Evolutionary conservation across 2,888 invertebrate species (phyloP).

Genomic region (Argyresthia albistria): DNA sequence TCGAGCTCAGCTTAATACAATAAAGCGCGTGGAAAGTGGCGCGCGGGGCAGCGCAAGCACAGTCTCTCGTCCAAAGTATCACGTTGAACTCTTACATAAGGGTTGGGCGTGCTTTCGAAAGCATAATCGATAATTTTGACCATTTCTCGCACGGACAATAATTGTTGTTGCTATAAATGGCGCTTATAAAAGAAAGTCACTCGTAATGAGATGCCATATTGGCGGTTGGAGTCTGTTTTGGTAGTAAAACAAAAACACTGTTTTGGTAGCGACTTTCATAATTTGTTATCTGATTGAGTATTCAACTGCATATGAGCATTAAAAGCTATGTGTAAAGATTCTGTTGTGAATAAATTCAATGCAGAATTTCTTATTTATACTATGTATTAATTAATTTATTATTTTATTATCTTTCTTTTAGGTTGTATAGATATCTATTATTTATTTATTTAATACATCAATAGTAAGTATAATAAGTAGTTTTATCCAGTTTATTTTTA

Average conservation of each 20-base stretch:
- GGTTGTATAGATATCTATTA: no score
- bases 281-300: neutral
- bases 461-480: no score
- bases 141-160: slow-evolving; percentile 38
- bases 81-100: slow-evolving; percentile 72
- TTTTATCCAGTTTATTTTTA: no score
- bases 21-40: slow-evolving; percentile 36
- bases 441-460: no score
- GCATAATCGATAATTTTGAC: slow-evolving; percentile 52
- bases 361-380: no score
- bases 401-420: no score
- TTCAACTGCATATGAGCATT: no score
- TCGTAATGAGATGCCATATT: slow-evolving; percentile 19
- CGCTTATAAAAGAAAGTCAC: slow-evolving; percentile 37
- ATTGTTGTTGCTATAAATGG: slow-evolving; percentile 31
- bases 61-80: slow-evolving; percentile 53
- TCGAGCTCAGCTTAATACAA: neutral
- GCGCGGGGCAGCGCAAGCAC: slow-evolving; percentile 52
- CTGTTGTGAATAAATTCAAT: no score
- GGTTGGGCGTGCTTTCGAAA: slow-evolving; percentile 65
- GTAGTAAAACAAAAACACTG: neutral
- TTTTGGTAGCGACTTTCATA: neutral
- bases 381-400: no score
- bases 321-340: no score
- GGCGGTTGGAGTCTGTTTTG: neutral